Evolutionary conservation across 2,113 vertebrate genomes (phyloP), one percentile per base, ranked within the genome.

Genomic region (Crotalus horridus): DNA sequence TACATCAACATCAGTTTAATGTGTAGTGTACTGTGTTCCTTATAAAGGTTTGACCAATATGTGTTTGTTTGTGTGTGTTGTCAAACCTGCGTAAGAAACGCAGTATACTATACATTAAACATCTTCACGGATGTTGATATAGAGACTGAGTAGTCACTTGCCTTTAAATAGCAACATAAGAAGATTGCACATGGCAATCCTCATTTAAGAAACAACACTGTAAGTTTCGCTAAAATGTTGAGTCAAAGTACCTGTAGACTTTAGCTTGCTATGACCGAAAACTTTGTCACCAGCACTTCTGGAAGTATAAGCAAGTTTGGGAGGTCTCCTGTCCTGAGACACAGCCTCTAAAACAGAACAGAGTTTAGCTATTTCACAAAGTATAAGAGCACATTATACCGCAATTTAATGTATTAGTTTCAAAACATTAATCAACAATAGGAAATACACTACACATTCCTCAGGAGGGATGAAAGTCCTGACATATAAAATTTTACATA

Each of bases 181-280:
- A 51, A 20, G 13, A 87, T 15, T 26, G 11, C 48, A 87, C 33
- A 8, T 24, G 39, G 1, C 13, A 24, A 74, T 74, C 54, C 59
- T 54, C n/a, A 43, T 26, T 39, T 17, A 55, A 21, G 26, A 21
- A 74, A 3, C 24, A 59, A 26, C 12, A 64, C 5, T 17, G 3
- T 33, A 48, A 1, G 20, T 12, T 85, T 87, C 48, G 21, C 55
- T 51, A 91, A 94, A 94, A 92, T 2, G 29, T 11, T 92, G 69
- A 48, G 23, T 89, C 87, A 11, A 94, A 96, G 0, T 99, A 99
- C 99, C 99, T 98, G 99, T 98, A 96, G 95, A 97, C 97, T 99
- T 99, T 98, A 98, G 98, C 98, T 99, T 99, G 97, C 97, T 99
- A 94, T 99, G 99, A 96, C 98, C 97, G 97, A 98, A 98, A 85